Base-by-base conservation (phyloP, 2,797 vertebrate species). In the Ctenopoma multispine region DNA sequence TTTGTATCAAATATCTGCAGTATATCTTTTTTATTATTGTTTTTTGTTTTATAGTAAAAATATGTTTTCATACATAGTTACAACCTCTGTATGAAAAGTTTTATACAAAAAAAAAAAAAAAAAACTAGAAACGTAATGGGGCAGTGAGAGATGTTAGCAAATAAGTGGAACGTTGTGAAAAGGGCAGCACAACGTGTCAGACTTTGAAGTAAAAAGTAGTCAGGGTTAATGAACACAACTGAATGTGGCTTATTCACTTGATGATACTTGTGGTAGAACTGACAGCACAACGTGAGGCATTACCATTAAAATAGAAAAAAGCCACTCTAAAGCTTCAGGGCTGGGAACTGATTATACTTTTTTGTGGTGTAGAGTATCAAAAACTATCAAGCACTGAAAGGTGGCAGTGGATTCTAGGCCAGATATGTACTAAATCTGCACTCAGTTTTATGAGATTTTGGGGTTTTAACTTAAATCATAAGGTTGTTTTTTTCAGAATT, bases 181-280 rank as follows among this genome's bases (percentile, higher is more conserved):
- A 67, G 53, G 38, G 76, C 63, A 69, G 56, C 15, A 1, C 13
- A 69, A 69, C 38, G 27, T 63, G 63, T 54, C 55, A 71, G 66
- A 74, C 31, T 68, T 67, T 63, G 34, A 85, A 72, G 54, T 57
- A 21, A 49, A 66, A 69, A 46, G 63, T 63, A 41, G 36, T 74
- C 44, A 50, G 27, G 48, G 44, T n/a, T 72, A 58, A 77, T 63
- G 54, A 75, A 73, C 48, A 63, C 24, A 20, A 48, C 65, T 74
- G 77, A 70, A 63, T 14, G 75, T 14, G 44, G 47, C 68, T 58
- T 79, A 76, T 75, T 80, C 43, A 73, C 75, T 76, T 72, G 60
- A 79, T 76, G 79, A 77, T 51, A 81, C 60, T 82, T 72, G 49
- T 77, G 71, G 63, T 59, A 21, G 55, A 8, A 54, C 43, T 21